Evolutionary conservation across 2,797 vertebrate species (phyloP).

Genomic region (Macroramphosus scolopax): DNA sequence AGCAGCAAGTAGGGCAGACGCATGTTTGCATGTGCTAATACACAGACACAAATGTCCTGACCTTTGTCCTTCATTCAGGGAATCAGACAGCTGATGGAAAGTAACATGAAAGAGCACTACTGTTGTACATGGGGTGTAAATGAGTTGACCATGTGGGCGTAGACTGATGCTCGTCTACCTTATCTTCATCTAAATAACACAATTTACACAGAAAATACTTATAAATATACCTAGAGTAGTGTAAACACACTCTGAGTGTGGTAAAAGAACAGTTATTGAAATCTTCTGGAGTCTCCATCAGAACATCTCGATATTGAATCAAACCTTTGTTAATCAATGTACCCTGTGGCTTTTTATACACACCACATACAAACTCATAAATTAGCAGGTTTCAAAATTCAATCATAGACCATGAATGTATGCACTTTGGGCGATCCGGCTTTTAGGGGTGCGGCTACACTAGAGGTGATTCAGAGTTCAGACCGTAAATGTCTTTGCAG

Average conservation of each 20-base stretch:
- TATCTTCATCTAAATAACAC: too few relatives aligned
- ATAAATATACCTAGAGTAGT: too few relatives aligned
- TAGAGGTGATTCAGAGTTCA: not conserved
- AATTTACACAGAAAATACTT: too few relatives aligned
- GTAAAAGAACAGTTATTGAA: too few relatives aligned
- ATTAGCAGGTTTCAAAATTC: constrained; percentile 2
- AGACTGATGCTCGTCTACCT: too few relatives aligned
- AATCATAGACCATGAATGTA: not conserved
- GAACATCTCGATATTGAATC: too few relatives aligned
- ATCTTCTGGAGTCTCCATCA: too few relatives aligned
- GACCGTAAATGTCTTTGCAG: too few relatives aligned
- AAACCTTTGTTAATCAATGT: too few relatives aligned
- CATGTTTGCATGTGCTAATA: not conserved
- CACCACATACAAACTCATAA: not conserved
- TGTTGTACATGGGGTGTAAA: not conserved
- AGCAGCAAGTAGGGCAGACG: constrained; percentile 1
- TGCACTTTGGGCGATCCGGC: constrained; percentile 20
- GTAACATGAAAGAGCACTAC: not conserved
- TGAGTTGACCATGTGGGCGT: too few relatives aligned
- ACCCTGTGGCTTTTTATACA: not conserved
- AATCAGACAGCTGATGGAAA: not conserved
- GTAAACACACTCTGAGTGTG: too few relatives aligned
- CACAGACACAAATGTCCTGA: too few relatives aligned
- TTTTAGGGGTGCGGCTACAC: not conserved
- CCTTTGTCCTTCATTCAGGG: not conserved